Evolutionary conservation across 2,113 vertebrate genomes (phyloP).

Genomic region (Eclectus roratus): DNA sequence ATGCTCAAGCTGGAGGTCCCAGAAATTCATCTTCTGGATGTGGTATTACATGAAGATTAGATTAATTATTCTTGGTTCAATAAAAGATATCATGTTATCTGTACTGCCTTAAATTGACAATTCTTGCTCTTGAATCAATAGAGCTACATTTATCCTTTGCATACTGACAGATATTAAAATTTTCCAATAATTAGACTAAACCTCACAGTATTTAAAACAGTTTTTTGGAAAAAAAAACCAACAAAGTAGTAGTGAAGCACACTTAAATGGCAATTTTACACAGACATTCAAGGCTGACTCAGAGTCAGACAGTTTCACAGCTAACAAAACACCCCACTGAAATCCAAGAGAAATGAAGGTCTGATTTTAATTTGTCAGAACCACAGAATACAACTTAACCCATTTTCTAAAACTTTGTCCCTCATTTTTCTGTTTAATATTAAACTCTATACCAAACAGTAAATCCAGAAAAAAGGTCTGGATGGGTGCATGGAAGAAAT

Average conservation of each 20-base stretch:
- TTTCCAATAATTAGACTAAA: constrained; percentile 7
- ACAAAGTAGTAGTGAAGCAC: not conserved
- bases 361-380: not conserved
- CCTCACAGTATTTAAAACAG: not conserved
- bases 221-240: not conserved
- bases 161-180: not conserved
- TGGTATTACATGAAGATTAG: not conserved
- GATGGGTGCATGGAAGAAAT: not conserved
- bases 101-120: not conserved
- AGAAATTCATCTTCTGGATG: not conserved
- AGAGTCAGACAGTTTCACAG: not conserved
- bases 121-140: not conserved
- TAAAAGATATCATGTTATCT: not conserved
- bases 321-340: not conserved
- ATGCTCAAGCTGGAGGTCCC: not conserved
- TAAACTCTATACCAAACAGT: not conserved
- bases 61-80: not conserved
- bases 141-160: not conserved
- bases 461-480: not conserved
- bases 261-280: not conserved
- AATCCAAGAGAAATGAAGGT: not conserved
- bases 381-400: not conserved
- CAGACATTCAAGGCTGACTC: not conserved
- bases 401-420: not conserved
- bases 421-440: not conserved